These are phyloP conservation scores for rat (Rattus norvegicus) DNA, from an alignment of 2,113 vertebrate species.

Conservation along the genomic window GRCr8 NC_086028.1:49235501-49236000, in stretches of 20 bases:
- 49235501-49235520: neutral
- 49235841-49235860: slow-evolving; percentile 48
- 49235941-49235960: slow-evolving; percentile 57
- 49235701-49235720: too few species aligned
- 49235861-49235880: slow-evolving; percentile 36
- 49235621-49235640: neutral
- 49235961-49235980: slow-evolving; percentile 61
- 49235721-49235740: neutral
- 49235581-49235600: neutral
- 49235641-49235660: neutral
- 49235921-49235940: slow-evolving; percentile 34
- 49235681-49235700: too few species aligned
- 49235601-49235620: neutral
- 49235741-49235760: neutral
- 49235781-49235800: slow-evolving; percentile 31
- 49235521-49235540: neutral
- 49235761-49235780: neutral
- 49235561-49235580: neutral
- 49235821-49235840: neutral
- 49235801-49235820: neutral
- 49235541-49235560: neutral
- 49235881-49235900: slow-evolving; percentile 60
- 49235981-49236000: slow-evolving; percentile 55
- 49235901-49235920: slow-evolving; percentile 56
- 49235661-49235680: neutral